Base-by-base conservation (phyloP, 2,113 vertebrate species). In the Hypocryptadius cinnamomeus region DNA sequence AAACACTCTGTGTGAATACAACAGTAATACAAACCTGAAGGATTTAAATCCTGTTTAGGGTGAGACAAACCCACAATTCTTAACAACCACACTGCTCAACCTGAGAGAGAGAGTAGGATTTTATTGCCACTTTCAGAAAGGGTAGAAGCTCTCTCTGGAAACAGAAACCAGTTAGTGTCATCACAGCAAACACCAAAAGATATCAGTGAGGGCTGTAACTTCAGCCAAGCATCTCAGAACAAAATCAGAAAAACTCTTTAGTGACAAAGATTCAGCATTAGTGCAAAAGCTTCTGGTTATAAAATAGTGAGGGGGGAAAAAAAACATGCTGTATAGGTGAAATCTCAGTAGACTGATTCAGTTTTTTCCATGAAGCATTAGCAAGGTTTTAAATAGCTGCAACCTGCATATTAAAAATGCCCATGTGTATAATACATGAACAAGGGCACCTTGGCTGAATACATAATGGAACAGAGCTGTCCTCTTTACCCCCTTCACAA, bases 401-500 rank as follows among this genome's bases (percentile, higher is more conserved):
- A 96, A 83, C 86, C 90, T 85, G 85, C 87, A 93, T 93, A 96
- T 96, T 93, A 83, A 89, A 95, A 96, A 94, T 93, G 60, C 54
- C n/a, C 50, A 51, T 50, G 59, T 95, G 90, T 89, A 77, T 96
- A 93, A 92, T 79, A 77, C 88, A 96, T 96, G 76, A 92, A 93
- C 87, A 96, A 97, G 93, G 94, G 71, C 88, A 95, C 93, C 85
- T 95, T 95, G 93, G 79, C 89, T 96, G 77, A 96, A 96, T 96
- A 66, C 84, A 92, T 96, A 94, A 90, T 86, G 73, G 69, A 94
- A 79, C 54, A 93, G 94, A 97, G 54, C 84, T 88, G 48, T 96
- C 81, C 92, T 96, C 73, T 86, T 78, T 60, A 61, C n/a, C 77
- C 35, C 50, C 57, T 84, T 95, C 79, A 89, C 37, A 82, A 86